Percentiles rank a stretch among this genome's conserved stretches.
Conservation (phyloP, 1,140 invertebrate genomes). For the Sinella curviseta region DNA sequence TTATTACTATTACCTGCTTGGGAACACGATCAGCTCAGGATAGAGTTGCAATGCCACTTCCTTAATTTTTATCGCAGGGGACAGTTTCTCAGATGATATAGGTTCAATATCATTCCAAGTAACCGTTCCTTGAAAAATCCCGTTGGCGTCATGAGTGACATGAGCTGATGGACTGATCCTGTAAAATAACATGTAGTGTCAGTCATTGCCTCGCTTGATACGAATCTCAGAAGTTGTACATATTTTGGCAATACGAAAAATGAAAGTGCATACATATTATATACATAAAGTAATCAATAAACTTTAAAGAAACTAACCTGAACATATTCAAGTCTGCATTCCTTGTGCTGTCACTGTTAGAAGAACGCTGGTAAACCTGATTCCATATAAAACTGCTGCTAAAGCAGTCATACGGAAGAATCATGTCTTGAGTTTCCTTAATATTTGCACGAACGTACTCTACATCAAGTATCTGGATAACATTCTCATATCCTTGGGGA, state of each 20-base stretch:
- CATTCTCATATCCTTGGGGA: background rate
- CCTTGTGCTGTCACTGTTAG: background rate
- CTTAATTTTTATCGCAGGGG: background rate
- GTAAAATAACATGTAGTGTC: background rate
- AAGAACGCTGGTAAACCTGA: background rate
- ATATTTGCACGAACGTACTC: background rate
- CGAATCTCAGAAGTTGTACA: background rate
- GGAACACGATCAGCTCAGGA: background rate
- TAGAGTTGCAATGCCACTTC: background rate
- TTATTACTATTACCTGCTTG: background rate
- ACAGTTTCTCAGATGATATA: background rate
- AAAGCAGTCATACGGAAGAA: conserved; percentile 3
- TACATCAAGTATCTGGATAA: background rate
- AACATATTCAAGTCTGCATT: background rate
- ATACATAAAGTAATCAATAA: background rate
- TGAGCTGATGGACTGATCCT: background rate
- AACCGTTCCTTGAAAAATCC: background rate
- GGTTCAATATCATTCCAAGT: background rate
- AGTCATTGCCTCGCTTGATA: background rate
- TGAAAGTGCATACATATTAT: background rate
- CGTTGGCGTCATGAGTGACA: background rate
- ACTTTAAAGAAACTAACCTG: no score
- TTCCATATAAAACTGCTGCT: conserved; percentile 7
- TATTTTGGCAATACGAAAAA: background rate
- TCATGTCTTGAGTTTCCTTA: background rate